Percentiles rank a stretch among this genome's conserved stretches.
Evolutionary conservation across 2,797 vertebrate species (phyloP).

Genomic region (Paratrypauchen microcephalus): DNA sequence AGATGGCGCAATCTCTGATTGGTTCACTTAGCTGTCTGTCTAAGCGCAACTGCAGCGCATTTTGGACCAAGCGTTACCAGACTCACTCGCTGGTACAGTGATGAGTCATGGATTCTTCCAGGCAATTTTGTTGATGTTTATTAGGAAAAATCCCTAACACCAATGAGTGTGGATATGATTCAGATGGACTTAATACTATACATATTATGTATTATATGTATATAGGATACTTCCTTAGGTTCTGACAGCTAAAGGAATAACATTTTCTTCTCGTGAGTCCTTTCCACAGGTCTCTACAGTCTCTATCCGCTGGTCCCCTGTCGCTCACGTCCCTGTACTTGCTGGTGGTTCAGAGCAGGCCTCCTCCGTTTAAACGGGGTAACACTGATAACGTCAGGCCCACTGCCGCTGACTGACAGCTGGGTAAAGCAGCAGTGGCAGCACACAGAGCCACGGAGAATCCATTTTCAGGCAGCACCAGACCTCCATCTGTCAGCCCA

Average conservation of each 20-base stretch:
- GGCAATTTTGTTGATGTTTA: too few relatives aligned
- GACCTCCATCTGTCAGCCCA: slow-evolving; percentile 65
- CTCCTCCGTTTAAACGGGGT: slow-evolving; percentile 55
- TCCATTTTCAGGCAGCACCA: slow-evolving; percentile 67
- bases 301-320: slow-evolving; percentile 1
- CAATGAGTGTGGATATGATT: not conserved
- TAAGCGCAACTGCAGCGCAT: too few relatives aligned
- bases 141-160: too few relatives aligned
- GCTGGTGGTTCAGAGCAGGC: slow-evolving; percentile 54
- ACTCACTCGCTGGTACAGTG: too few relatives aligned
- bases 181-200: not conserved
- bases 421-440: slow-evolving; percentile 72
- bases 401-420: slow-evolving; percentile 71
- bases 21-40: too few relatives aligned
- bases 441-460: slow-evolving; percentile 71
- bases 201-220: too few relatives aligned
- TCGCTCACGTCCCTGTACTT: slow-evolving; percentile 32
- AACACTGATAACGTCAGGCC: slow-evolving; percentile 68
- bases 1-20: too few relatives aligned
- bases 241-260: not conserved
- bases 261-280: slow-evolving; percentile 10
- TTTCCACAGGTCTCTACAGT: slow-evolving; percentile 18
- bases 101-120: too few relatives aligned
- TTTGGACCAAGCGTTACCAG: too few relatives aligned
- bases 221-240: not conserved